Conservation (phyloP, 2,888 invertebrate genomes). For the Habroteleia sp. region DNA sequence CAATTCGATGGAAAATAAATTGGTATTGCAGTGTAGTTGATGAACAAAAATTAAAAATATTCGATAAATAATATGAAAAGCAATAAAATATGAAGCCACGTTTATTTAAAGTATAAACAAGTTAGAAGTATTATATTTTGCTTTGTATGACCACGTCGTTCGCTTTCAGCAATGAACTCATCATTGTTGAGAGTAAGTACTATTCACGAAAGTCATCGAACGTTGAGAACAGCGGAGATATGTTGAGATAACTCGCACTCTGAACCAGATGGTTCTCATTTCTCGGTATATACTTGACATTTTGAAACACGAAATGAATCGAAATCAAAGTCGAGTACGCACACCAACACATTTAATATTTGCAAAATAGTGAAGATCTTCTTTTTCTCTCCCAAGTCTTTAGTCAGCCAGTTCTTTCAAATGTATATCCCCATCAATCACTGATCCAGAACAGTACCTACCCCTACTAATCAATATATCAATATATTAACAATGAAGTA, state of each 20-base stretch:
- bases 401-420: too few species aligned
- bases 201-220: constrained; percentile 52
- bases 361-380: too few species aligned
- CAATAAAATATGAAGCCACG: too few species aligned
- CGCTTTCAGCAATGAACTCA: constrained; percentile 26
- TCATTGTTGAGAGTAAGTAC: constrained; percentile 35
- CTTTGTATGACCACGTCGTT: constrained; percentile 15
- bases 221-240: constrained; percentile 41
- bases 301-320: constrained; percentile 47
- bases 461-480: too few species aligned
- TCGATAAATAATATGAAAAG: too few species aligned
- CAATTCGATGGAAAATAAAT: too few species aligned
- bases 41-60: too few species aligned
- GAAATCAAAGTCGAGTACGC: constrained; percentile 29
- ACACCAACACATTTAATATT: background rate
- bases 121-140: background rate
- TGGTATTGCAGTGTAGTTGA: too few species aligned
- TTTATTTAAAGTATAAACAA: background rate
- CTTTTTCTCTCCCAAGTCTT: too few species aligned
- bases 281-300: constrained; percentile 32
- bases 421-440: too few species aligned
- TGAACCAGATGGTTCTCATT: constrained; percentile 19
- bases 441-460: too few species aligned
- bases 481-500: too few species aligned
- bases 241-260: constrained; percentile 42